Base-by-base conservation (phyloP, 2,113 vertebrate species). In the Elephantulus edwardii region DNA sequence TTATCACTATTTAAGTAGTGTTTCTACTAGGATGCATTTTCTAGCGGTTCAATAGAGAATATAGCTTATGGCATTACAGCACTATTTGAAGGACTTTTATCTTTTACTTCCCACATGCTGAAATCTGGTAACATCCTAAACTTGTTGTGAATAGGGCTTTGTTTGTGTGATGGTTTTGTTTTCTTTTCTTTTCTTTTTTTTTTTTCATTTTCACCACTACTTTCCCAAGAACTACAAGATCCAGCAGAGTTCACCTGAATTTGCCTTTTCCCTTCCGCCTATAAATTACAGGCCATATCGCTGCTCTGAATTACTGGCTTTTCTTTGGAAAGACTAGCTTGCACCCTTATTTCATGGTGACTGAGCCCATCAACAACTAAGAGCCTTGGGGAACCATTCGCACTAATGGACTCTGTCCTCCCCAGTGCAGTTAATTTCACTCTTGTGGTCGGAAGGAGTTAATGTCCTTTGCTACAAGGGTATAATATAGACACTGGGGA, bases 381-480 rank as follows among this genome's bases (percentile, higher is more conserved):
- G 44, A 91, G 35, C 50, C 74, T 80, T 70, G 20, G 72, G 50
- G 44, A 76, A 28, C 28, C 20, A 56, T 93, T 92, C 80, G 33
- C 33, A 62, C 35, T 88, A 95, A 83, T 89, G 81, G 35, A 74
- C 40, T 54, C 78, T 58, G 8, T 16, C 44, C 40, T 95, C 72
- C 81, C 38, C 5, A n/a, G 38, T 77, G 77, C 70, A 70, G 56
- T 91, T 91, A 82, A 85, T 94, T 83, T 93, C 64, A 93, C 81
- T 74, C 50, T 93, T 72, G 46, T 87, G 68, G 81, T 79, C 44
- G 76, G 62, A 95, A 91, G 82, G 79, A 90, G 84, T 87, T 87
- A 78, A 84, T 87, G 24, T 90, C 74, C 52, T 89, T 90, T 90
- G 56, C 56, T 75, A 42, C 35, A 2, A 75, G 14, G 42, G 11